Evolutionary conservation across 1,140 invertebrate species (phyloP).

Genomic region (Hycleus cichorii): DNA sequence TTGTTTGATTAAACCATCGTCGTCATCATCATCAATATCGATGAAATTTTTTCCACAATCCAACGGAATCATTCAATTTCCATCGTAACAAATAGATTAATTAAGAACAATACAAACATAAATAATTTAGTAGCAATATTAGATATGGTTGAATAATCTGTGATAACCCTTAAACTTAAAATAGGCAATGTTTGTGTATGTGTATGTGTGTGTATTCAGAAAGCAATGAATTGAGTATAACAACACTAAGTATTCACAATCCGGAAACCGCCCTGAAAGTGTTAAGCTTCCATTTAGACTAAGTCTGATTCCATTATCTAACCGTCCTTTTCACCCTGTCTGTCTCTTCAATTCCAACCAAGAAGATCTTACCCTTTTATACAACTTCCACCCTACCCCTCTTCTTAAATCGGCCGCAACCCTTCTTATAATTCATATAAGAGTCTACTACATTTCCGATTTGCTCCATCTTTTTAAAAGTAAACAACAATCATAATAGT

Average conservation of each 20-base stretch:
- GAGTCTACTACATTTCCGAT: slow-evolving; percentile 16
- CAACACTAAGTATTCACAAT: slow-evolving; percentile 30
- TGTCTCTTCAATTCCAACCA: slow-evolving; percentile 2
- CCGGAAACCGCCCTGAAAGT: slow-evolving; percentile 34
- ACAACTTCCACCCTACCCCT: slow-evolving; percentile 7
- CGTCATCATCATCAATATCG: neutral
- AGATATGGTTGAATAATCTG: slow-evolving; percentile 12
- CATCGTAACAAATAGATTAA: neutral
- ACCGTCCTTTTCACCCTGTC: slow-evolving; percentile 5
- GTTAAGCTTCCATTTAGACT: slow-evolving; percentile 37
- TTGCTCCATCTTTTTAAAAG: neutral
- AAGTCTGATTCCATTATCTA: slow-evolving; percentile 37
- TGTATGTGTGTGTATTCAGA: slow-evolving; percentile 24
- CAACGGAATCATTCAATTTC: neutral
- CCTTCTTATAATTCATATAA: neutral
- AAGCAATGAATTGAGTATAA: slow-evolving; percentile 32
- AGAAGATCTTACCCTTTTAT: slow-evolving; percentile 30
- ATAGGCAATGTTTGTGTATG: slow-evolving; percentile 22
- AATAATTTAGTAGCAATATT: slow-evolving; percentile 25
- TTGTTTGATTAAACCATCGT: neutral
- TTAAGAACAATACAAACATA: slow-evolving; percentile 18
- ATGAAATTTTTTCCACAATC: neutral
- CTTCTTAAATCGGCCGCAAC: slow-evolving; percentile 2
- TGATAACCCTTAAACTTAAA: slow-evolving; percentile 19
- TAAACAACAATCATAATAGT: slow-evolving; percentile 20